These are phyloP conservation scores for Labrus mixtus DNA, from an alignment of 2,113 vertebrate genomes.

Conservation along the genomic window DNA sequence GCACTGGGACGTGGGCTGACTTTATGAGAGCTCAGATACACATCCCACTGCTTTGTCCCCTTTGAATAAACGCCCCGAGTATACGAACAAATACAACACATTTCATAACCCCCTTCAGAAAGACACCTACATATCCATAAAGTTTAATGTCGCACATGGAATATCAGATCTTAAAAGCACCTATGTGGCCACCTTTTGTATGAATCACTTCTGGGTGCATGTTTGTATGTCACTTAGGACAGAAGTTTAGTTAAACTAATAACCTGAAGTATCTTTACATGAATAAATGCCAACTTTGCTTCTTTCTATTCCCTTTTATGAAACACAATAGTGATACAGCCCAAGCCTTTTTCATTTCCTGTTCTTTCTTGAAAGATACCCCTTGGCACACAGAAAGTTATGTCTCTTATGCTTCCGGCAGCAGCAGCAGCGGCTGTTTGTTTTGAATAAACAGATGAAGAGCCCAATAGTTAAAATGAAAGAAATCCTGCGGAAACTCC, in stretches of 20 bases:
- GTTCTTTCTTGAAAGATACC: constrained; percentile 37
- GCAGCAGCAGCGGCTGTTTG: constrained; percentile 30
- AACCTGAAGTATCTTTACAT: constrained; percentile 23
- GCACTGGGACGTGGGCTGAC: constrained; percentile 75
- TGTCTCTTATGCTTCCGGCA: constrained; percentile 19
- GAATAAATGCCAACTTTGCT: constrained; percentile 48
- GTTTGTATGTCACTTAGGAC: constrained; percentile 23
- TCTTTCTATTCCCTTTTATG: constrained; percentile 33
- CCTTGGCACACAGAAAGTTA: constrained; percentile 22
- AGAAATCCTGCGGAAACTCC: constrained; percentile 27
- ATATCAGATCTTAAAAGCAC: constrained; percentile 42
- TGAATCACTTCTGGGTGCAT: constrained; percentile 4
- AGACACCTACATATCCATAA: constrained; percentile 58
- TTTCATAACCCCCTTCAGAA: constrained; percentile 36
- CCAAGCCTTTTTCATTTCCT: constrained; percentile 58
- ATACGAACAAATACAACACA: constrained; percentile 58
- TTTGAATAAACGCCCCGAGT: constrained; percentile 63
- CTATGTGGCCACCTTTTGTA: constrained; percentile 16
- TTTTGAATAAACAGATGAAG: constrained; percentile 51
- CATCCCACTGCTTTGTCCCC: constrained; percentile 66
- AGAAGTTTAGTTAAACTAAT: constrained; percentile 40
- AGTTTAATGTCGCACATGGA: constrained; percentile 43
- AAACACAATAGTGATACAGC: constrained; percentile 40
- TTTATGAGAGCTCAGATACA: constrained; percentile 73
- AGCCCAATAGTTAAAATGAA: constrained; percentile 26